Conservation (phyloP, 2,113 vertebrate species). For the Coregonus clupeaformis region DNA sequence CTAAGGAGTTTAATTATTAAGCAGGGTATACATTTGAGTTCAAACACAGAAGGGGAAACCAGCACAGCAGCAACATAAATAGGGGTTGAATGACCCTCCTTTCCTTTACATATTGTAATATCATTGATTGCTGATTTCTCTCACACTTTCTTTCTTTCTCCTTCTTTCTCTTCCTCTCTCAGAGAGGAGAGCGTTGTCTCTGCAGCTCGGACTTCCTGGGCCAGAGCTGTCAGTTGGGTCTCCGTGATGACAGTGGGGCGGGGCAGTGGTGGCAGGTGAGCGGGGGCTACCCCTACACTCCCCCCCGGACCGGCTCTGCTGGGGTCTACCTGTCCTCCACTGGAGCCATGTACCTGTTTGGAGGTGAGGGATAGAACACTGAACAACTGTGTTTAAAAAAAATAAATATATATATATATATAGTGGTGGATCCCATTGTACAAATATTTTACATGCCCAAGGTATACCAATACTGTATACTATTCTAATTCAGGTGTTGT, state of each 20-base stretch:
- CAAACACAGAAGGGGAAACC: no score
- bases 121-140: background rate
- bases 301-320: conserved; percentile 81
- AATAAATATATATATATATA: background rate
- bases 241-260: conserved; percentile 82
- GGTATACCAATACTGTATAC: background rate
- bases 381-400: background rate
- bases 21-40: no score
- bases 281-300: conserved; percentile 67
- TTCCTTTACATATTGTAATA: no score
- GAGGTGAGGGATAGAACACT: conserved; percentile 70
- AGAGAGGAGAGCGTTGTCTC: conserved; percentile 78
- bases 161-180: conserved; percentile 11
- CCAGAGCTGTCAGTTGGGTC: conserved; percentile 81
- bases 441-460: background rate
- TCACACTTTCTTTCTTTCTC: background rate
- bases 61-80: no score
- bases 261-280: conserved; percentile 88
- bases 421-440: background rate
- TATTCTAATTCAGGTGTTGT: background rate
- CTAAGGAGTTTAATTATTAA: no score
- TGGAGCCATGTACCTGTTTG: conserved; percentile 84
- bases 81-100: no score
- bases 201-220: conserved; percentile 83
- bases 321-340: conserved; percentile 82